Conservation (phyloP, 2,888 invertebrate species). For the Odontocerum albicorne region DNA sequence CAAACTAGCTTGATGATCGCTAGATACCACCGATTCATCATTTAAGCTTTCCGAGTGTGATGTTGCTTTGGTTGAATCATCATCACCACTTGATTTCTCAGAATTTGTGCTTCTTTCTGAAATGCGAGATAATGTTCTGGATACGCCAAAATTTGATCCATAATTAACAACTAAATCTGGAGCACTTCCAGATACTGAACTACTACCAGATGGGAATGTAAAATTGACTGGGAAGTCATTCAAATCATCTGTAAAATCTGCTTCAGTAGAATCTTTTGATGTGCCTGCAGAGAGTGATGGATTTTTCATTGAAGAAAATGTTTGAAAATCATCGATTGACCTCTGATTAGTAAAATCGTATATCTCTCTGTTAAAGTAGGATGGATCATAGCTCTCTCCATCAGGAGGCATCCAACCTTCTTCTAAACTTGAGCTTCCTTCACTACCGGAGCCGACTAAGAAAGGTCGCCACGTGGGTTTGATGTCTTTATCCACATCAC, state of each 20-base stretch:
- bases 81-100: conserved; percentile 83
- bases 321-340: conserved; percentile 54
- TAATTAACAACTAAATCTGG: conserved; percentile 72
- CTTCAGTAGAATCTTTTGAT: conserved; percentile 60
- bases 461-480: conserved; percentile 84
- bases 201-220: conserved; percentile 66
- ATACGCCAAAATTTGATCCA: conserved; percentile 71
- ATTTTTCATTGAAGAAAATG: conserved; percentile 50
- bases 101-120: conserved; percentile 88
- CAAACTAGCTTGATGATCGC: conserved; percentile 82
- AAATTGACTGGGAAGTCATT: conserved; percentile 76
- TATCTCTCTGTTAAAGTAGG: conserved; percentile 54
- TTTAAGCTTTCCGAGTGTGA: conserved; percentile 82
- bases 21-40: conserved; percentile 81
- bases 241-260: conserved; percentile 73
- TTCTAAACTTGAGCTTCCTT: conserved; percentile 83
- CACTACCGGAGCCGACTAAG: conserved; percentile 74
- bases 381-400: conserved; percentile 64
- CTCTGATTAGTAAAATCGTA: conserved; percentile 54
- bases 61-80: conserved; percentile 84
- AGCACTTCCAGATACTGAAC: conserved; percentile 58
- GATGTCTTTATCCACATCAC: conserved; percentile 61
- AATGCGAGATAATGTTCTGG: conserved; percentile 80
- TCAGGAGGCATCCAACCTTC: conserved; percentile 81
- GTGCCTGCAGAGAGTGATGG: conserved; percentile 51